A percentile compares a stretch with the other conserved stretches of the same genome.
Evolutionary conservation across 2,797 vertebrate species (phyloP).

Genomic region (Cryptoblepharus egeriae): DNA sequence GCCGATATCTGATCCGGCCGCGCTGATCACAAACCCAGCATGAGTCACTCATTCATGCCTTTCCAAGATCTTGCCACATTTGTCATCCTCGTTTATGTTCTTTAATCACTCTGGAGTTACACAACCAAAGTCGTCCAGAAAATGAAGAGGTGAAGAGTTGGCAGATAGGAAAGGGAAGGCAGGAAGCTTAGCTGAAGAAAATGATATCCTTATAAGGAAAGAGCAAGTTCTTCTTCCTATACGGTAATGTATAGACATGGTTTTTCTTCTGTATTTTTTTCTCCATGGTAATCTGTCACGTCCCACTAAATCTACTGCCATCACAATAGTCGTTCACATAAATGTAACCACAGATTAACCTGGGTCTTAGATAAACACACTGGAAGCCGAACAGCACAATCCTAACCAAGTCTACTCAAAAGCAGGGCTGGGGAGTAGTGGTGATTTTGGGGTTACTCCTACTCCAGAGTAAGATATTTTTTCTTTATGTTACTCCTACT

Average conservation of each 20-base stretch:
- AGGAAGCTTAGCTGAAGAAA: not conserved
- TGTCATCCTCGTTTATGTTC: not conserved
- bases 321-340: not conserved
- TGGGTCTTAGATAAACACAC: accelerated
- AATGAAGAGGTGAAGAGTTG: not conserved
- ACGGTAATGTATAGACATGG: no score
- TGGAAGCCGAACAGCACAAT: no score
- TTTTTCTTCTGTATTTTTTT: not conserved
- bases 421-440: no score
- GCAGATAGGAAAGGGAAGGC: not conserved
- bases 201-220: not conserved
- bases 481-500: no score
- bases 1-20: not conserved
- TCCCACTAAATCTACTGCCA: not conserved
- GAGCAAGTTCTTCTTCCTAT: not conserved
- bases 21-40: not conserved
- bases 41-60: not conserved
- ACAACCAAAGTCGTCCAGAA: not conserved
- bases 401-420: no score
- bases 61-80: not conserved
- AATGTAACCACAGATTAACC: not conserved
- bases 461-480: no score
- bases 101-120: not conserved
- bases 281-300: not conserved
- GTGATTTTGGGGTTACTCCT: no score